phyloP scores from a whole-genome alignment of 2,113 vertebrate species.

The Mixornis gularis region DNA sequence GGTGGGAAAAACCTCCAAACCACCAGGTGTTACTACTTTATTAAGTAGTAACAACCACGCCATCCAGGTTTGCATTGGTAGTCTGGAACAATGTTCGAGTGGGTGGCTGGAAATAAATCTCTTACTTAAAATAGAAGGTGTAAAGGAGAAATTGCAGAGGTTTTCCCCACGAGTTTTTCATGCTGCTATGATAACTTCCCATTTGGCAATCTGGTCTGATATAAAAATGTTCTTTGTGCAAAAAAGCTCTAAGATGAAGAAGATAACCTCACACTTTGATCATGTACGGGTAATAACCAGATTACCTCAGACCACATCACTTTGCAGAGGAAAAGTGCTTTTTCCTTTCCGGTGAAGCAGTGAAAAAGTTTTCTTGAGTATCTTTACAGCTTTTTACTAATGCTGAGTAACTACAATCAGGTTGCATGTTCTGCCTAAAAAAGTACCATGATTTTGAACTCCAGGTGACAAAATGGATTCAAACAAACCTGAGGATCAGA shows the following conservation, averaged over 20 bases:
- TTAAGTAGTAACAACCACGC: not conserved
- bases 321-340: not conserved
- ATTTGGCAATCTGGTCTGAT: not conserved
- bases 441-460: slow-evolving; percentile 64
- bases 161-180: not conserved
- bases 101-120: not conserved
- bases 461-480: slow-evolving; percentile 93
- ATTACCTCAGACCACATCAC: not conserved
- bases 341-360: slow-evolving; percentile 39
- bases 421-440: slow-evolving; percentile 37
- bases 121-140: not conserved
- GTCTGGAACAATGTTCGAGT: not conserved
- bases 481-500: slow-evolving; percentile 73
- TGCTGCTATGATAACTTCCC: rapidly evolving
- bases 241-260: not conserved
- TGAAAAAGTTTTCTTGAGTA: slow-evolving; percentile 33
- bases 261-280: not conserved
- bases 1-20: rapidly evolving
- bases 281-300: not conserved
- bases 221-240: not conserved
- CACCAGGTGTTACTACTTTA: not conserved
- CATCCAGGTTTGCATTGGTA: not conserved
- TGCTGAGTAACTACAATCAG: slow-evolving; percentile 7
- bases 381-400: slow-evolving; percentile 55
- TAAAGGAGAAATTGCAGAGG: not conserved